Evolutionary conservation across 2,888 invertebrate species (phyloP), one percentile per base, ranked within the genome.

Genomic region (Trisateles emortualis): DNA sequence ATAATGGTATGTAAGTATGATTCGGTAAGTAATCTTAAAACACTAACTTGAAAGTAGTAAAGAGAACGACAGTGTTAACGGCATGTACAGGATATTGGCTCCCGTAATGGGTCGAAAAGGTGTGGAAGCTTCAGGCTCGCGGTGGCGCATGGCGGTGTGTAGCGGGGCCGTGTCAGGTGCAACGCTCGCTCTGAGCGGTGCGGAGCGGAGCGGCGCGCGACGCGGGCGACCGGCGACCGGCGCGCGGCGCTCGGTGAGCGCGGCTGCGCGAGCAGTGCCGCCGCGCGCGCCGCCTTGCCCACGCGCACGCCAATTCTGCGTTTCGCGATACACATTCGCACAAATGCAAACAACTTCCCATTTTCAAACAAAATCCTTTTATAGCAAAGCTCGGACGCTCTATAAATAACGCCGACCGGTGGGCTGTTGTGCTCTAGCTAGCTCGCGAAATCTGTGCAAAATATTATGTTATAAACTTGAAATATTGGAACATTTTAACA

Each of bases 231-330:
- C n/a, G n/a, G n/a, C n/a, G n/a, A n/a, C n/a, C n/a, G n/a, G n/a
- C n/a, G n/a, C 26, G 3, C 26, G 60, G 69, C 64, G 24, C 52
- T 46, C 48, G 33, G 42, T 32, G 56, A 66, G 62, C 55, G 48
- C 65, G 63, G 61, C 72, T 61, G 59, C 52, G 54, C 69, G 71
- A 76, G 71, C 87, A 90, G 90, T 89, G 83, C 83, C 83, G 79
- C 80, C 83, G 87, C 90, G 92, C 85, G 86, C 89, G 83, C 83
- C 84, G 87, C 55, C 81, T 77, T 73, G 79, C 86, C 84, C 83
- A 89, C 90, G 89, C 91, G 92, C 87, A 82, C 80, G 88, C 87
- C 81, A 87, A 87, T 74, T 76, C 68, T 80, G 79, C 78, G 72
- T 78, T 84, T 84, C 83, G 84, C 84, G 71, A 78, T 68, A 78